Base-by-base conservation (phyloP, 2,113 vertebrate species). In the Cryptotis parvus region DNA sequence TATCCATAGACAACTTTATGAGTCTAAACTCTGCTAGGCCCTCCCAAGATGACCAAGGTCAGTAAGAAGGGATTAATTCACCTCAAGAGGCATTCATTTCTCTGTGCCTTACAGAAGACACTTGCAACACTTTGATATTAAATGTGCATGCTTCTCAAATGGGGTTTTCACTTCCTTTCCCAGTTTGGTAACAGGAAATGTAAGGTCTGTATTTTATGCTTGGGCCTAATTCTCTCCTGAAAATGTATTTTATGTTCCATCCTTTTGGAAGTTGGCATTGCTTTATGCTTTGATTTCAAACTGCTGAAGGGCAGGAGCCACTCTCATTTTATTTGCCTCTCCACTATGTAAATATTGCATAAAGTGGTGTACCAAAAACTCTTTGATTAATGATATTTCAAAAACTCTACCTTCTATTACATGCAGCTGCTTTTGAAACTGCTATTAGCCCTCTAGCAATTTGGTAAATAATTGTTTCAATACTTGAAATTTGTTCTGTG, bases 251-350 rank as follows among this genome's bases (percentile, higher is more conserved):
- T 37, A 6, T 55, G 27, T 8, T 58, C 63, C 4, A 24, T 87
- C 29, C 68, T 86, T 78, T 49, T 22, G 76, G 79, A 87, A 63
- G 58, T 1, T 63, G 24, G 8, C 5, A 39, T 37, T 68, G 52
- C 4, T 55, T 84, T 87, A 29, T 41, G 15, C 70, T 95, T 91
- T 80, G 88, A 94, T 84, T 94, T 58, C 33, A 86, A 95, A 91
- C 65, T 93, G 70, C 77, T 49, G 0, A 22, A 84, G 66, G 37
- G 22, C 11, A 68, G 66, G 31, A 75, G 39, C 5, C 11, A 0
- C 3, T 81, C 52, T 78, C 73, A 81, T 66, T 82, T 18, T 39
- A 35, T 49, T 66, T 29, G 89, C 4, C 84, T 76, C 29, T 58
- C 58, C 16, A 69, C 18, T 58, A 22, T 61, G 52, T 43, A 63